Conservation (phyloP, 1,140 invertebrate genomes). For the Anastatus disparis region DNA sequence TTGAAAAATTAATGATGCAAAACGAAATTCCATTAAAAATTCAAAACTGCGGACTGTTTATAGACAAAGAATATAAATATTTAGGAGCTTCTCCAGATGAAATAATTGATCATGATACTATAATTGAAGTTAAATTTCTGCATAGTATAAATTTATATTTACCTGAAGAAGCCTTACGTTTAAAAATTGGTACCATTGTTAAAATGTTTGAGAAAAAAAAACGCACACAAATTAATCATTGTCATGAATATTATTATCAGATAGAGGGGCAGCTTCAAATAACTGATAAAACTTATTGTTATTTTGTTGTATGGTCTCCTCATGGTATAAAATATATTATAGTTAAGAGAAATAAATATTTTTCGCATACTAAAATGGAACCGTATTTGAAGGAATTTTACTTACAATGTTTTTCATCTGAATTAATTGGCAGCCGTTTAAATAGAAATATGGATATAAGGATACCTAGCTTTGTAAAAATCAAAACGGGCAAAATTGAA, state of each 20-base stretch:
- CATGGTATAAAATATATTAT: background rate
- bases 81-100: too few species aligned
- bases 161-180: background rate
- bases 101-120: too few species aligned
- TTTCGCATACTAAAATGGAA: background rate
- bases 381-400: background rate
- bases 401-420: background rate
- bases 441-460: background rate
- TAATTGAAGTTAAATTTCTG: slow-evolving; percentile 6
- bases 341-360: background rate
- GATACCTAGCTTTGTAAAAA: too few species aligned
- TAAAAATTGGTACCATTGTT: background rate
- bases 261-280: background rate
- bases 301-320: background rate
- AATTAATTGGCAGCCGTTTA: background rate
- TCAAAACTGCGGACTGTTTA: too few species aligned
- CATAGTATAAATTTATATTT: background rate
- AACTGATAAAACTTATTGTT: background rate
- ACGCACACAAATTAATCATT: background rate
- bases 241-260: slow-evolving; percentile 7
- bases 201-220: background rate
- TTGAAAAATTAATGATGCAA: too few species aligned
- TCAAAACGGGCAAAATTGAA: too few species aligned
- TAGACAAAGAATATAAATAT: too few species aligned
- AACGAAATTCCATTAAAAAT: too few species aligned